These are phyloP conservation scores for Scolopax rusticola DNA, from an alignment of 2,797 vertebrate species.

Conservation along the genomic window DNA sequence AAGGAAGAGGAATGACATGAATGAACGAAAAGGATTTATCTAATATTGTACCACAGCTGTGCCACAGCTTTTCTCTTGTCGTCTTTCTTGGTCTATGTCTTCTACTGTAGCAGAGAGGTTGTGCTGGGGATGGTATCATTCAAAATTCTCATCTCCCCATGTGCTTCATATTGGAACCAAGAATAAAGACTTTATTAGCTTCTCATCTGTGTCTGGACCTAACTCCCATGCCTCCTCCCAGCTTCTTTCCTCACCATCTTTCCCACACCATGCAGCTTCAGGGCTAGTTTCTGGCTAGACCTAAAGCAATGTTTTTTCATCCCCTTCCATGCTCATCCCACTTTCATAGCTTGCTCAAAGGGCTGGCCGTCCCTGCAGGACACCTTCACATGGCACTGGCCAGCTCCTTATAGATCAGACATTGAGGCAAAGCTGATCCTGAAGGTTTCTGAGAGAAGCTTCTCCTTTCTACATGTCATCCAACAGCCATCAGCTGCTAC, in stretches of 20 bases:
- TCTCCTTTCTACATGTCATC: neutral
- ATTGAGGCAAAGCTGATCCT: neutral
- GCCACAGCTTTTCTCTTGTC: neutral
- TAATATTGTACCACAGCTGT: neutral
- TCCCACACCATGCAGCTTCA: neutral
- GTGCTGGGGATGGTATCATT: neutral
- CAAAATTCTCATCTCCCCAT: neutral
- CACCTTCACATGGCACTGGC: neutral
- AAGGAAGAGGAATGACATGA: neutral
- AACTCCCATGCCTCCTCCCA: neutral
- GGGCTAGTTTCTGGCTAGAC: neutral
- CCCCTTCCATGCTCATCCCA: neutral
- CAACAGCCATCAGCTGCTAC: neutral
- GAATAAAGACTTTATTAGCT: neutral
- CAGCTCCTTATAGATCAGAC: neutral
- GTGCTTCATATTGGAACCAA: neutral
- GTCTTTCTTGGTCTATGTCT: neutral
- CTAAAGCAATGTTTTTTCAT: neutral
- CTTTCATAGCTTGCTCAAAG: neutral
- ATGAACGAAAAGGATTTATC: neutral
- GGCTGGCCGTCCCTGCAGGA: neutral
- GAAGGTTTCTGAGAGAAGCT: neutral
- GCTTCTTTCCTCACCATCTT: neutral
- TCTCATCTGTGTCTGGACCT: neutral
- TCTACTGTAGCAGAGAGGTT: neutral